Base-by-base conservation (phyloP, 2,113 vertebrate species). In the Pomatostomus ruficeps region DNA sequence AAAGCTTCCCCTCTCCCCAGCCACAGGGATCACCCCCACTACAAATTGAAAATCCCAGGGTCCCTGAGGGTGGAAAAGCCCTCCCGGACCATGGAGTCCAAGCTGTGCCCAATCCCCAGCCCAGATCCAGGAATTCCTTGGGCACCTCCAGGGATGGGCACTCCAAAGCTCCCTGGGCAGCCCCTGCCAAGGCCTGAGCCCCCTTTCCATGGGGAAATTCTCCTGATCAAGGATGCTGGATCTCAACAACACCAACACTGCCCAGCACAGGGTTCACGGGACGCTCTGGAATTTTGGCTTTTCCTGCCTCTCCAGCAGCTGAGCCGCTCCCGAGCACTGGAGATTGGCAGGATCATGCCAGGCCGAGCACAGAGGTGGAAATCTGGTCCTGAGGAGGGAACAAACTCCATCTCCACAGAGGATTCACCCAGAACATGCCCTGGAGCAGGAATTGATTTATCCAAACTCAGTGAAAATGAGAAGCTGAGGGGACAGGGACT, bases 81-180 rank as follows among this genome's bases (percentile, higher is more conserved):
- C 11, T 54, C n/a, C n/a, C 2, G 33, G 72, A 0, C 6, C 62
- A 43, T 6, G 0, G 0, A 38, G 9, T 46, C 17, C 43, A 28
- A 17, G 1, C 25, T 57, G 59, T 40, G 29, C 20, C 24, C 1
- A 0, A 24, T 74, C 7, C 26, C 62, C 40, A 46, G 65, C 48
- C 46, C 65, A 40, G 65, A 87, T 62, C 31, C 52, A 73, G 52
- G 6, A 2, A 1, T 57, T 57, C 46, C 84, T 14, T 8, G 55
- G 35, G 4, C 46, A 38, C 55, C 23, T 62, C n/a, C 73, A 54
- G 55, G 23, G 15, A 52, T 29, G 40, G 38, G 10, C 0, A 71
- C 10, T 54, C 40, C 42, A 79, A 31, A 79, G 7, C 25, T 63
- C 35, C 58, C 85, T 49, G 36, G 26, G 31, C 42, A 86, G 18